These are phyloP conservation scores for Zaprionus ornatus DNA, from an alignment of 1,140 invertebrate species.

Conservation along the genomic window DNA sequence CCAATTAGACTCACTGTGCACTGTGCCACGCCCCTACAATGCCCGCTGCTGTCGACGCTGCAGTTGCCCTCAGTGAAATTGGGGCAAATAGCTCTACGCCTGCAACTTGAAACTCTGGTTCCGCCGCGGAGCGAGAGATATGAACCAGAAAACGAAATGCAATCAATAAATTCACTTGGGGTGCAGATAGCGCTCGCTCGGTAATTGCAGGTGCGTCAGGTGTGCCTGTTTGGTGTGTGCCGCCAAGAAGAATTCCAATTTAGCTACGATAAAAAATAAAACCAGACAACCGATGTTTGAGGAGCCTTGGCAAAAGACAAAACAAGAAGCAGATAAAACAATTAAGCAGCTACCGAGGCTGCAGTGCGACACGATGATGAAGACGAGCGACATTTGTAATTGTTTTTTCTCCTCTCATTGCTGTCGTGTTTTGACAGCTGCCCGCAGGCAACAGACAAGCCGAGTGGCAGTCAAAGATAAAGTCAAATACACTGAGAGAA, in stretches of 20 bases:
- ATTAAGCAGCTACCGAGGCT: constrained; percentile 13
- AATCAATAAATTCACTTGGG: constrained; percentile 65
- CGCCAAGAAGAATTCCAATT: constrained; percentile 8
- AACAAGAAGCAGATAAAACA: neutral
- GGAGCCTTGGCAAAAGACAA: constrained; percentile 3
- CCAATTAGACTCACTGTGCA: constrained; percentile 63
- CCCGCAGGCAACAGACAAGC: neutral
- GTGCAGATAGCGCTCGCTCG: constrained; percentile 5
- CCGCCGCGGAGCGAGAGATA: neutral
- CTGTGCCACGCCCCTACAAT: constrained; percentile 13
- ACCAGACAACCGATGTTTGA: constrained; percentile 17
- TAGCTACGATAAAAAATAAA: constrained; percentile 23
- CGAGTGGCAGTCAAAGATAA: neutral
- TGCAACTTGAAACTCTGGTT: constrained; percentile 33
- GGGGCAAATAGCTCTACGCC: constrained; percentile 47
- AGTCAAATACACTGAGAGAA: neutral
- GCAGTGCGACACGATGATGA: neutral
- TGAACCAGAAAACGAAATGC: constrained; percentile 50
- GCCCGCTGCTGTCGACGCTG: neutral
- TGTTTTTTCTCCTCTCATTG: constrained; percentile 9
- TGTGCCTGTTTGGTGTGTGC: constrained; percentile 2
- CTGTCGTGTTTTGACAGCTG: constrained; percentile 2
- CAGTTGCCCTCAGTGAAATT: constrained; percentile 41
- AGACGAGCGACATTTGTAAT: constrained; percentile 10
- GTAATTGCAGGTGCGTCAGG: constrained; percentile 35